Conservation (phyloP, 2,113 vertebrate species). For the Microcebus murinus region DNA sequence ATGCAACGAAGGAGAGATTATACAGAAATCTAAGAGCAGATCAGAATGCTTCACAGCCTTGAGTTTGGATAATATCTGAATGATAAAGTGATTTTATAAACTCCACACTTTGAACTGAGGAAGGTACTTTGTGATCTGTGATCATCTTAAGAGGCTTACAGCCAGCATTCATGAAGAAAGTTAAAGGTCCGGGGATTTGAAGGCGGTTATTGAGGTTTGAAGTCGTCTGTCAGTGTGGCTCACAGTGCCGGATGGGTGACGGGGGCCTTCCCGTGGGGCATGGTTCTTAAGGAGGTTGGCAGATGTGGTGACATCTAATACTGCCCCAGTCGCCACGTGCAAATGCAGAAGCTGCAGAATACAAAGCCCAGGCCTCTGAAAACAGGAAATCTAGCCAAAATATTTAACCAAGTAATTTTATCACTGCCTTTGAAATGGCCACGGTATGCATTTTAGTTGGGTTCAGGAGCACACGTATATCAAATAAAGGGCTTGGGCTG, state of each 20-base stretch:
- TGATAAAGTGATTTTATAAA: conserved; percentile 54
- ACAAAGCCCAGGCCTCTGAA: conserved; percentile 63
- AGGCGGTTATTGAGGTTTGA: conserved; percentile 7
- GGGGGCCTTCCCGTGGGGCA: not conserved
- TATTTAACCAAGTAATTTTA: conserved; percentile 82
- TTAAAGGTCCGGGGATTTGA: conserved; percentile 41
- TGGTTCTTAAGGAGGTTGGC: conserved; percentile 59
- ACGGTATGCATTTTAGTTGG: conserved; percentile 74
- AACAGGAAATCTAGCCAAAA: conserved; percentile 81
- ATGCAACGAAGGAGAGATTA: conserved; percentile 37
- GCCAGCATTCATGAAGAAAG: conserved; percentile 56
- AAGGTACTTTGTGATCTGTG: not conserved
- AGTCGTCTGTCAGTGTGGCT: not conserved
- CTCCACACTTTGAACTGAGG: not conserved
- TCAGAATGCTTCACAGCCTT: conserved; percentile 25
- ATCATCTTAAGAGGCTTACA: conserved; percentile 62
- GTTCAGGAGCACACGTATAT: conserved; percentile 60
- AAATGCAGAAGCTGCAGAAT: conserved; percentile 63
- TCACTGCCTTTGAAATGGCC: conserved; percentile 77
- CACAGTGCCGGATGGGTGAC: not conserved
- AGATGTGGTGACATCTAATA: conserved; percentile 67
- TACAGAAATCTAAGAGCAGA: conserved; percentile 65
- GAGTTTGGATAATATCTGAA: conserved; percentile 56
- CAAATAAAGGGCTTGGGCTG: conserved; percentile 67
- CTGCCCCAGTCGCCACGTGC: not conserved